phyloP scores from a whole-genome alignment of 2,113 vertebrate genomes.

The Protomyctophum bolini region DNA sequence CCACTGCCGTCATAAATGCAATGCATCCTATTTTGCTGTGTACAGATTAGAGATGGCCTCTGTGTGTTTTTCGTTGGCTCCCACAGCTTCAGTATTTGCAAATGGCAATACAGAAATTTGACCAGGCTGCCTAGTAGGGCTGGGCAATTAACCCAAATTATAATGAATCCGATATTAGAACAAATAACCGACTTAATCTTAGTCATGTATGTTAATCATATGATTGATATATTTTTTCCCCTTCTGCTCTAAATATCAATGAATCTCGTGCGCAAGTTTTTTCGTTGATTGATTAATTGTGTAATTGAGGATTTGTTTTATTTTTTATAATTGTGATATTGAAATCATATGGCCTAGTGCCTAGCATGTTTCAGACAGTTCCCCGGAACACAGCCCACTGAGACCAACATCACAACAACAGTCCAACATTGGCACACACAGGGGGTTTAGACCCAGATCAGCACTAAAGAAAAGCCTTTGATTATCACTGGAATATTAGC shows the following conservation, averaged over 20 bases:
- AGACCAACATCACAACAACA: conserved; percentile 42
- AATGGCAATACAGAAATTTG: conserved; percentile 8
- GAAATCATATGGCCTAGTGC: not conserved
- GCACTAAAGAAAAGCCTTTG: conserved; percentile 69
- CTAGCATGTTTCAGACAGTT: not conserved
- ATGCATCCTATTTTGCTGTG: not conserved
- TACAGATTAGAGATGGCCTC: not conserved
- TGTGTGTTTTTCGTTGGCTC: not conserved
- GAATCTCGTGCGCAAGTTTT: no score
- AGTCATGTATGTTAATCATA: no score
- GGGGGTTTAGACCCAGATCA: conserved; percentile 46
- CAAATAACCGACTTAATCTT: no score
- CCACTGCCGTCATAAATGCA: not conserved
- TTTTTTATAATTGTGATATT: no score
- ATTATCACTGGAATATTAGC: conserved; percentile 68
- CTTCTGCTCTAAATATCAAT: no score
- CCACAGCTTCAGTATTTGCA: not conserved
- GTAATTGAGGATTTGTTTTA: no score
- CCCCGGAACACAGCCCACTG: not conserved
- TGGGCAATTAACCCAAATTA: no score
- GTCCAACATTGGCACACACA: conserved; percentile 15
- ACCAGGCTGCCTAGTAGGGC: conserved; percentile 2
- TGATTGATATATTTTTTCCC: no score
- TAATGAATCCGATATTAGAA: no score
- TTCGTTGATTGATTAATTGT: no score